These are phyloP conservation scores for Sparidentex hasta DNA, from an alignment of 2,797 vertebrate genomes.

Conservation along the genomic window DNA sequence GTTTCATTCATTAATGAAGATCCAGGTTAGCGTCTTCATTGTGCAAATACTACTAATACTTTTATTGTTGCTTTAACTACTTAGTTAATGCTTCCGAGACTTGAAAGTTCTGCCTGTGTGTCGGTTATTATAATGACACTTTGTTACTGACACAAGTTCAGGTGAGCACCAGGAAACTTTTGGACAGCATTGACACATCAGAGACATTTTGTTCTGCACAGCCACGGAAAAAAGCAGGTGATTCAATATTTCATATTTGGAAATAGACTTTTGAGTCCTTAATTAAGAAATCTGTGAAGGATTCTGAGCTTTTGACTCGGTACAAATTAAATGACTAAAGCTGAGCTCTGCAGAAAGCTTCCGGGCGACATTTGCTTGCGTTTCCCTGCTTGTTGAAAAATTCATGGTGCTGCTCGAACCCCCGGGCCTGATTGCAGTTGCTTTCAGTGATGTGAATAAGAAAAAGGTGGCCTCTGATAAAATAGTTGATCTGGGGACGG, in stretches of 20 bases:
- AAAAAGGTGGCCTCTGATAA: constrained; percentile 32
- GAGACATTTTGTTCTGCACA: neutral
- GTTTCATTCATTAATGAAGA: too few species aligned
- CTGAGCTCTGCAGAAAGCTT: neutral
- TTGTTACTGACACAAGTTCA: too few species aligned
- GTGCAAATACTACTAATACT: too few species aligned
- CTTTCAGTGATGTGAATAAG: constrained; percentile 20
- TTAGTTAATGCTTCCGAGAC: too few species aligned
- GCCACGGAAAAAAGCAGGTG: neutral
- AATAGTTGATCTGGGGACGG: constrained; percentile 18
- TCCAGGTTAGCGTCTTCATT: too few species aligned
- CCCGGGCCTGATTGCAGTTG: constrained; percentile 9
- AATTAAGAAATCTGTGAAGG: neutral
- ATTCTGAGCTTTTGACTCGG: neutral
- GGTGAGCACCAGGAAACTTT: too few species aligned
- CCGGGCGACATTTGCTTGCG: neutral
- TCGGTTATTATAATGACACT: too few species aligned
- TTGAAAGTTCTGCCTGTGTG: too few species aligned
- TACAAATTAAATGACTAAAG: neutral
- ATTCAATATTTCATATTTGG: neutral
- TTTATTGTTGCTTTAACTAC: too few species aligned
- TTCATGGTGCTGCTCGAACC: constrained; percentile 7
- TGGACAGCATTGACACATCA: neutral
- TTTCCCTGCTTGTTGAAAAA: constrained; percentile 24
- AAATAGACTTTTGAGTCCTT: too few species aligned